Conservation (phyloP, 2,888 invertebrate species). For the Leuctra nigra region DNA sequence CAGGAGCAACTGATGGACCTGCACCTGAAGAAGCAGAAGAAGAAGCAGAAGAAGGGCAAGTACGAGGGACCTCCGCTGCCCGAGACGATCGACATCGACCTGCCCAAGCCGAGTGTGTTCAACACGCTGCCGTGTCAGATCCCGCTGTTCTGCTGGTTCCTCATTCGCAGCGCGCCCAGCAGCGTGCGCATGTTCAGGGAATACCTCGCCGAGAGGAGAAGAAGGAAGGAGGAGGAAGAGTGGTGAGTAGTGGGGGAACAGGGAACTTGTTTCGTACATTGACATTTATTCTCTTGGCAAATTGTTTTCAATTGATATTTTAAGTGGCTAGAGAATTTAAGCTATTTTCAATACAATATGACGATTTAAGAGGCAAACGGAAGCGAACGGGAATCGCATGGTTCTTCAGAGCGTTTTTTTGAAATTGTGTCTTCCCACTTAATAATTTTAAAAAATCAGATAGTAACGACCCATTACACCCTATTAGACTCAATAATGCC, state of each 20-base stretch:
- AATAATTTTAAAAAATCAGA: too few relatives aligned
- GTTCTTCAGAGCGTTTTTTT: too few relatives aligned
- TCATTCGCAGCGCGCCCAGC: slow-evolving; percentile 22
- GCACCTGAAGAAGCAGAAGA: slow-evolving; percentile 58
- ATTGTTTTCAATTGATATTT: too few relatives aligned
- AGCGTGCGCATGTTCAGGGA: slow-evolving; percentile 19
- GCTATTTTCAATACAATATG: too few relatives aligned
- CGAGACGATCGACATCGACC: slow-evolving; percentile 47
- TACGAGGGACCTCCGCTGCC: slow-evolving; percentile 49
- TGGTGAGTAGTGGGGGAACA: slow-evolving; percentile 42
- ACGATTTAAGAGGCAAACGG: too few relatives aligned
- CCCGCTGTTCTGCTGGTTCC: slow-evolving; percentile 55
- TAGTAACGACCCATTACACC: too few relatives aligned
- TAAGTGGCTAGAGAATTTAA: too few relatives aligned
- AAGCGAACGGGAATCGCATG: too few relatives aligned
- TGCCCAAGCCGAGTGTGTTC: slow-evolving; percentile 39
- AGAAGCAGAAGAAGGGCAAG: slow-evolving; percentile 53
- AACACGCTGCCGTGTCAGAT: slow-evolving; percentile 82
- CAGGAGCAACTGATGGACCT: slow-evolving; percentile 66
- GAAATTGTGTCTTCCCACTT: too few relatives aligned
- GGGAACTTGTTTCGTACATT: too few relatives aligned
- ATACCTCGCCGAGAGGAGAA: slow-evolving; percentile 46
- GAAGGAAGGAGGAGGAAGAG: slow-evolving; percentile 53
- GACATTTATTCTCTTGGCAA: too few relatives aligned
- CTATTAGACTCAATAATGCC: too few relatives aligned